Evolutionary conservation across 1,140 invertebrate species (phyloP), one percentile per base, ranked within the genome.

Genomic region (Aphaenogaster rudis): DNA sequence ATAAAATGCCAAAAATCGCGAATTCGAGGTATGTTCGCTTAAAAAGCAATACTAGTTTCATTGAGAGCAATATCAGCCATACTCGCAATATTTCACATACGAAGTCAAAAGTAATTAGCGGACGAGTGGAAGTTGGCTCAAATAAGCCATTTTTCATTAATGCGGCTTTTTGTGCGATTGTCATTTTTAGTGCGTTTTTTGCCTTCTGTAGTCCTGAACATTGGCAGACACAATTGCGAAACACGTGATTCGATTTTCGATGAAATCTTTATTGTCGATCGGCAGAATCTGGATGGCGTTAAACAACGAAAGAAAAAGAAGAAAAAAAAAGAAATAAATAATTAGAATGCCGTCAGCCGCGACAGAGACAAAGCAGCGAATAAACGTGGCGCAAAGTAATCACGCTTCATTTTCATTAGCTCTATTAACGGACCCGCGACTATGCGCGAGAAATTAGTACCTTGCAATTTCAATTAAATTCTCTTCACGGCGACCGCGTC

Each of bases 401-500:
- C 80, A 74, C 69, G 69, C 72, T 84, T 84, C 69, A 84, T 84
- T 84, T 84, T 84, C 69, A 84, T 84, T 84, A 84, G 69, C 69
- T 84, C 72, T 84, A 84, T 84, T 84, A 84, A 84, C 80, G 42
- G 33, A 74, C 54, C 42, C 69, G 69, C 42, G 80, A 69, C 42
- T 84, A 84, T 33, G 54, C 80, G 54, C 54, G 54, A 67, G 64
- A 57, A 84, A 84, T 84, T 84, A 84, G 80, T 84, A 36, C 33
- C 69, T 84, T 84, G 69, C 80, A 84, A 84, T 84, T 84, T 84
- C 80, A 84, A 84, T 84, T 84, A 84, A 84, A 84, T 76, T 84
- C 80, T 61, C 80, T 84, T 84, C 80, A 84, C 80, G 45, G 80
- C 69, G 42, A 28, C 54, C 69, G 80, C 69, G 80, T 74, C 54